A percentile compares a stretch with the other conserved stretches of the same genome.
phyloP scores from a whole-genome alignment of 2,888 invertebrate species.

The Coenonympha arcania region DNA sequence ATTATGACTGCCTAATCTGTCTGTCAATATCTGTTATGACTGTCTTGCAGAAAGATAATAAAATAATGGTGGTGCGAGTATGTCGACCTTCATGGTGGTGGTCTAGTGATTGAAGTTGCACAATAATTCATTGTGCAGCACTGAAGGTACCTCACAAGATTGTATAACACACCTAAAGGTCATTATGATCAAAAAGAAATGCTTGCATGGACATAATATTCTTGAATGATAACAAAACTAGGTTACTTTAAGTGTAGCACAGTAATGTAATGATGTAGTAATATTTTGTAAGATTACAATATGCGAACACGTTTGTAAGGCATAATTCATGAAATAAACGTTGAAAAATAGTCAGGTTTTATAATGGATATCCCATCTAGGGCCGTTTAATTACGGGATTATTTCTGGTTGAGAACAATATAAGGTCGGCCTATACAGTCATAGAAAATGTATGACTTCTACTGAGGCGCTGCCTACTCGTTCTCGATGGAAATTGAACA shows the following conservation, averaged over 20 bases:
- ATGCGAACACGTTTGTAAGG: constrained; percentile 71
- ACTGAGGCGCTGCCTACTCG: too few species aligned
- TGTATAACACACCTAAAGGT: constrained; percentile 22
- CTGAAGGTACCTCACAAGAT: constrained; percentile 26
- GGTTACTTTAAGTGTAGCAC: constrained; percentile 72
- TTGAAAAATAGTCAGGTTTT: constrained; percentile 49
- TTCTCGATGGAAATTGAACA: too few species aligned
- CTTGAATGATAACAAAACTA: constrained; percentile 65
- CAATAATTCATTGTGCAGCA: constrained; percentile 42
- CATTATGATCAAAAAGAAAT: constrained; percentile 47
- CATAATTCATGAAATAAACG: constrained; percentile 73
- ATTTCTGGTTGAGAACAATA: too few species aligned
- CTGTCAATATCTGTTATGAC: too few species aligned
- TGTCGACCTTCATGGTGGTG: constrained; percentile 33
- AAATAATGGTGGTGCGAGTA: too few species aligned
- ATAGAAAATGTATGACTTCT: too few species aligned
- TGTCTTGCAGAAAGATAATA: too few species aligned
- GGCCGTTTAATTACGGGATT: too few species aligned
- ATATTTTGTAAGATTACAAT: constrained; percentile 70
- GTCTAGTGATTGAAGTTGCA: constrained; percentile 48
- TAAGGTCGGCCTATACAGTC: too few species aligned
- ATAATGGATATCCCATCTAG: too few species aligned
- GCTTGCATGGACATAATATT: constrained; percentile 65
- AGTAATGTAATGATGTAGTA: constrained; percentile 66
- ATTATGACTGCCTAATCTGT: too few species aligned